Conservation (phyloP, 1,140 invertebrate genomes). For the Zophobas atratus region DNA sequence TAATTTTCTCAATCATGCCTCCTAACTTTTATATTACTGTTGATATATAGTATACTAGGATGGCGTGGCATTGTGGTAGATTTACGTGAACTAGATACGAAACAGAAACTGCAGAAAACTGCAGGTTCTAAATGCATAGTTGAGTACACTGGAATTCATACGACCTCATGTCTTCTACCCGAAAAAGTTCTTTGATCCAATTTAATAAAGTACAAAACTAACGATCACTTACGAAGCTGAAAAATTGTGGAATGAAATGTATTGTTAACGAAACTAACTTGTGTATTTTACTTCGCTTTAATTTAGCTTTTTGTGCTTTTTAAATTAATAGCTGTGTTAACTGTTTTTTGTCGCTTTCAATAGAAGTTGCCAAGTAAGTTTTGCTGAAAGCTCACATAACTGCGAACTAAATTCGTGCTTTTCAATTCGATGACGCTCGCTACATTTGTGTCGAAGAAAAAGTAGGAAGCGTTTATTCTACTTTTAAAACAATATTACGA, state of each 20-base stretch:
- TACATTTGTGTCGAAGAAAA: background rate
- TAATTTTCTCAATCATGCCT: too few relatives aligned
- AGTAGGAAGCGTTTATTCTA: too few relatives aligned
- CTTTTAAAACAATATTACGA: too few relatives aligned
- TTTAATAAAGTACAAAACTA: constrained; percentile 11
- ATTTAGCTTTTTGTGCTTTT: constrained; percentile 43
- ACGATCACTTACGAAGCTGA: background rate
- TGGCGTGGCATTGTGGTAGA: too few relatives aligned
- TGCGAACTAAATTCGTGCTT: constrained; percentile 32
- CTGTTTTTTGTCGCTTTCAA: constrained; percentile 39
- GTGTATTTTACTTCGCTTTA: constrained; percentile 26
- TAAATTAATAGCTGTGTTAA: constrained; percentile 43
- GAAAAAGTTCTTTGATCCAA: constrained; percentile 16
- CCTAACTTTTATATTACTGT: too few relatives aligned
- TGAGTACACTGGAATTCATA: too few relatives aligned
- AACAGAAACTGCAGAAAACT: too few relatives aligned
- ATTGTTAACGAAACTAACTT: constrained; percentile 43
- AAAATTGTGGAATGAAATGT: constrained; percentile 31
- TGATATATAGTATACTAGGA: too few relatives aligned
- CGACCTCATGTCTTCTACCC: background rate
- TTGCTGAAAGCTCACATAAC: constrained; percentile 36
- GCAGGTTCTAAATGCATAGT: too few relatives aligned
- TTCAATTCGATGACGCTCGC: constrained; percentile 12
- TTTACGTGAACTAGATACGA: too few relatives aligned
- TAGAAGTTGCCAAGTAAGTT: constrained; percentile 36